Evolutionary conservation across 1,140 invertebrate genomes (phyloP), one percentile per base, ranked within the genome.

Genomic region (Ptiloglossa arizonensis): DNA sequence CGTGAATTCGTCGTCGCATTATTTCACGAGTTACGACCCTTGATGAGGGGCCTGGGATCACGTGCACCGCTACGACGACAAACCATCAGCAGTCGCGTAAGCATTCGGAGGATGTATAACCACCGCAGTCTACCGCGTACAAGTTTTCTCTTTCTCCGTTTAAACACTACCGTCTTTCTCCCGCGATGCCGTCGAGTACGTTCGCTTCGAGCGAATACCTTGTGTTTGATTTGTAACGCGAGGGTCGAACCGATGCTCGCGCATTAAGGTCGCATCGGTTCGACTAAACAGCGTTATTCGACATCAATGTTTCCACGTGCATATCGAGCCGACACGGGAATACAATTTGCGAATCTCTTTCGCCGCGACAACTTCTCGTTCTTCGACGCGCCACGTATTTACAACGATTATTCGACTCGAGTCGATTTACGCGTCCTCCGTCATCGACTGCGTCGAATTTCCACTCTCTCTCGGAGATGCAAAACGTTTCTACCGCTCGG

Each of bases 1-100:
- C 76, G 80, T 60, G 81, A 80, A 83, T 87, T 84, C 80, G 82
- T 82, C 75, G 82, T 83, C 83, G 84, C 86, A 87, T 90, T 89
- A 90, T 90, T 90, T 90, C 89, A 81, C 69, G 72, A 89, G 89
- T 90, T 90, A 90, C 87, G 90, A 89, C 86, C 88, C 82, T 86
- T 90, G 88, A 90, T 90, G 89, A 90, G 87, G 86, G 89, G 89
- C 87, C 87, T 88, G 75, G 86, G 82, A 88, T 87, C 82, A 87
- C 86, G 81, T 82, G 79, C 74, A 85, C 63, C 82, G 82, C 48
- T 75, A 66, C 74, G 74, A 88, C 86, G 85, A 87, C 82, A 81
- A 87, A 82, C 79, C 82, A 71, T 76, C 63, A 63, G 75, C 74
- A 69, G 82, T 84, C 78, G 77, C 81, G 81, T 83, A 83, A 81